Conservation (phyloP, 1,140 invertebrate genomes). For the Charaxes varanes region DNA sequence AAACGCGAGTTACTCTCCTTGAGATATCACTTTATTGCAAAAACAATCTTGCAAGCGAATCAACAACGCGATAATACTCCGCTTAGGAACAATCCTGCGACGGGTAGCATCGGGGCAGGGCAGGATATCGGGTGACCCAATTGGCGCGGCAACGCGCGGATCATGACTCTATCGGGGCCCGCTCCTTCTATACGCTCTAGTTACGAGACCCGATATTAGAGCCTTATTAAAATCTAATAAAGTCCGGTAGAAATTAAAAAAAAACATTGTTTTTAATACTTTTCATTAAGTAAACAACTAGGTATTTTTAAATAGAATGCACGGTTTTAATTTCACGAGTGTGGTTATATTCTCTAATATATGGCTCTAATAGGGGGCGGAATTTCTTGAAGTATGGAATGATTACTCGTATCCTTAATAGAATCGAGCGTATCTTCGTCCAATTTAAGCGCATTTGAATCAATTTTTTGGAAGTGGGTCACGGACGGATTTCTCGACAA, state of each 20-base stretch:
- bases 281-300: not conserved
- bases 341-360: too few species aligned
- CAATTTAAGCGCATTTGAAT: too few species aligned
- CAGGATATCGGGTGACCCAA: slow-evolving; percentile 49
- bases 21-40: slow-evolving; percentile 8
- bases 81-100: slow-evolving; percentile 9
- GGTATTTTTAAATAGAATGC: too few species aligned
- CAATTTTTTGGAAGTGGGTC: too few species aligned
- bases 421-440: too few species aligned
- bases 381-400: too few species aligned
- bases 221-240: not conserved
- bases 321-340: too few species aligned
- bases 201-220: not conserved
- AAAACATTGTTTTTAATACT: not conserved
- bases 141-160: slow-evolving; percentile 42
- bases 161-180: slow-evolving; percentile 30
- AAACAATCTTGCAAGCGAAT: slow-evolving; percentile 3
- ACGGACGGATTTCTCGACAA: too few species aligned
- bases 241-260: not conserved
- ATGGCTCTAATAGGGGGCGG: too few species aligned
- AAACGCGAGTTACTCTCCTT: slow-evolving; percentile 57
- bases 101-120: slow-evolving; percentile 23
- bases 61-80: slow-evolving; percentile 7
- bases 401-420: too few species aligned
- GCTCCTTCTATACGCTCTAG: slow-evolving; percentile 1